phyloP scores from a whole-genome alignment of 35 echinoderm and acorn worm genomes.

The Ophioderma brevispina region DNA sequence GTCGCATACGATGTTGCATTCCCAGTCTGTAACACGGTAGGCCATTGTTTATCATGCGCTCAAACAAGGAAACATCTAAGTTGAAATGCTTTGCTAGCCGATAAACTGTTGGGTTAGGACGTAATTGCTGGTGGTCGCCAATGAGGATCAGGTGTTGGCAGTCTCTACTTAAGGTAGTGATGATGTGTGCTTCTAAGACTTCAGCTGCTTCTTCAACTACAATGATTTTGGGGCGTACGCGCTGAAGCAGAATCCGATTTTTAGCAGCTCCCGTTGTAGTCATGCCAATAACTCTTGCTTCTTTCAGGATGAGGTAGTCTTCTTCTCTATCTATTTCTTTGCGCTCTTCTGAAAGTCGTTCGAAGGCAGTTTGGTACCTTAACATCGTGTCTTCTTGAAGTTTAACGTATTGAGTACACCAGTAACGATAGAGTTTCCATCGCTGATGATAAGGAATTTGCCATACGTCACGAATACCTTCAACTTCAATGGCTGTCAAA shows the following conservation, averaged over 20 bases:
- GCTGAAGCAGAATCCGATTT: constrained; percentile 66
- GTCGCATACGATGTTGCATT: constrained; percentile 90
- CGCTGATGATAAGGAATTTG: constrained; percentile 22
- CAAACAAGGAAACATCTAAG: constrained; percentile 87
- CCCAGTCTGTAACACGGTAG: constrained; percentile 55
- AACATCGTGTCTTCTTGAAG: constrained; percentile 16
- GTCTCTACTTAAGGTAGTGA: constrained; percentile 73
- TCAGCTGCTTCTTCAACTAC: constrained; percentile 97
- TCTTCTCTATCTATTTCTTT: constrained; percentile 47
- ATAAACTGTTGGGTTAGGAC: constrained; percentile 90
- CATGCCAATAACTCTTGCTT: constrained; percentile 76
- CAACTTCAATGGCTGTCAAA: constrained; percentile 54
- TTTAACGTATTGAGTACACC: constrained; percentile 29
- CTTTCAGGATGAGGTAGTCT: constrained; percentile 63
- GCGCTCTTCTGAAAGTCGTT: constrained; percentile 15
- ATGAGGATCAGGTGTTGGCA: constrained; percentile 93
- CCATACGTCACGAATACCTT: constrained; percentile 47
- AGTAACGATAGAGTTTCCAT: constrained; percentile 80
- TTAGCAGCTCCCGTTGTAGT: constrained; percentile 95
- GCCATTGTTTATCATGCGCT: constrained; percentile 86
- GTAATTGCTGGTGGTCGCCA: constrained; percentile 91
- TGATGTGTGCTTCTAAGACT: constrained; percentile 92
- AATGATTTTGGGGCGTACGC: constrained; percentile 66
- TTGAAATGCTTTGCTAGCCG: constrained; percentile 66
- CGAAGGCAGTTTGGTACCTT: neutral